phyloP scores from a whole-genome alignment of 2,888 invertebrate genomes.

The Nephrocerus scutellatus region DNA sequence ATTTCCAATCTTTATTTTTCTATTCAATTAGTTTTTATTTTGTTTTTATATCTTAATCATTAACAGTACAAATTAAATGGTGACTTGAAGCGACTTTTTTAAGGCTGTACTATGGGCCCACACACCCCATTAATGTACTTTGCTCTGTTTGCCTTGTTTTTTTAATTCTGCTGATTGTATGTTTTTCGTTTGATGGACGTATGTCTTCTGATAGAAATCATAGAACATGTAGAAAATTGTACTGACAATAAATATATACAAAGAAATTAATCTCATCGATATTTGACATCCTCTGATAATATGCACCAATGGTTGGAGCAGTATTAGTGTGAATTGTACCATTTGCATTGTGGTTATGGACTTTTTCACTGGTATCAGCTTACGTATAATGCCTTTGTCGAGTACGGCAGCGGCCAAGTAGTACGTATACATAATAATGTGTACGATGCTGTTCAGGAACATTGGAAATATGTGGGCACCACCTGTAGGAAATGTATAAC shows the following conservation, averaged over 20 bases:
- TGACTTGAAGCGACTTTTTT: no score
- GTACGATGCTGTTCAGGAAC: constrained; percentile 60
- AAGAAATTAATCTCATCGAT: constrained; percentile 48
- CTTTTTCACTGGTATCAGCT: constrained; percentile 56
- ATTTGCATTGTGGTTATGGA: constrained; percentile 60
- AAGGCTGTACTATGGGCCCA: no score
- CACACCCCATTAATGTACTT: no score
- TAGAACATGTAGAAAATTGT: constrained; percentile 66
- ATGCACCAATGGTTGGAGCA: constrained; percentile 53
- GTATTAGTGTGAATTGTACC: constrained; percentile 63
- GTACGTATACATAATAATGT: constrained; percentile 71
- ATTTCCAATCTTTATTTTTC: no score
- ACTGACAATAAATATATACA: constrained; percentile 58
- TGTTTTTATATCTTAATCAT: no score
- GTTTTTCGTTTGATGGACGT: constrained; percentile 32
- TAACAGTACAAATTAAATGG: no score
- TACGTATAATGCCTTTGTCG: constrained; percentile 51
- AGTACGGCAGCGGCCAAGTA: constrained; percentile 60
- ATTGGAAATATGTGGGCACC: constrained; percentile 59
- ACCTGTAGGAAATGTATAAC: constrained; percentile 49
- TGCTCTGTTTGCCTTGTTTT: no score
- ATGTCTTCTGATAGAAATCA: constrained; percentile 59
- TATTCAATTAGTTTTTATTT: no score
- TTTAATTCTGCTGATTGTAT: constrained; percentile 3
- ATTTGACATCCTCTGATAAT: constrained; percentile 53